Evolutionary conservation across 2,113 vertebrate genomes (phyloP).

Genomic region (Urocolius indicus): DNA sequence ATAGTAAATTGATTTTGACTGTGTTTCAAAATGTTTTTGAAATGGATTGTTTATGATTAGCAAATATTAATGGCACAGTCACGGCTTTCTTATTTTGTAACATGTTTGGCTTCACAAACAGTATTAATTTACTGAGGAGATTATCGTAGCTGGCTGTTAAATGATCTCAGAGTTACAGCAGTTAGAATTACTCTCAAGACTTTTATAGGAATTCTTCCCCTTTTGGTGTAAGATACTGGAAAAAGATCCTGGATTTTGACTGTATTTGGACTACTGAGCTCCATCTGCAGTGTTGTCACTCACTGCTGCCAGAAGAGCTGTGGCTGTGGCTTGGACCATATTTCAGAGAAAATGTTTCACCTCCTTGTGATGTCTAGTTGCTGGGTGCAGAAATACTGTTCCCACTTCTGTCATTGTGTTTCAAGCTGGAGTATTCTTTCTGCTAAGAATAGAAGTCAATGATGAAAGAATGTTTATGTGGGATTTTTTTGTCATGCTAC

Average conservation of each 20-base stretch:
- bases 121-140: background rate
- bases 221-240: background rate
- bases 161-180: background rate
- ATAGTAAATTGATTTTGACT: background rate
- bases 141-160: background rate
- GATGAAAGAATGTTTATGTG: background rate
- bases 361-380: background rate
- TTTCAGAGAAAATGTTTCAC: slow-evolving; percentile 14
- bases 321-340: background rate
- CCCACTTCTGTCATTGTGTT: background rate
- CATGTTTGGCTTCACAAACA: slow-evolving; percentile 27
- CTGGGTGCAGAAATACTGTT: background rate
- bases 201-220: background rate
- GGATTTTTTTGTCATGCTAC: background rate
- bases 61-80: background rate
- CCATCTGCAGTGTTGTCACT: background rate
- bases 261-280: slow-evolving; percentile 17
- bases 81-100: slow-evolving; percentile 13
- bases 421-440: background rate
- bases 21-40: background rate
- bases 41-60: background rate
- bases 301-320: background rate
- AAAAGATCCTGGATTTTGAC: slow-evolving; percentile 20
- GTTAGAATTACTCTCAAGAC: background rate
- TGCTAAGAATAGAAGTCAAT: background rate